Conservation (phyloP, 2,113 vertebrate genomes). For the Natator depressus region DNA sequence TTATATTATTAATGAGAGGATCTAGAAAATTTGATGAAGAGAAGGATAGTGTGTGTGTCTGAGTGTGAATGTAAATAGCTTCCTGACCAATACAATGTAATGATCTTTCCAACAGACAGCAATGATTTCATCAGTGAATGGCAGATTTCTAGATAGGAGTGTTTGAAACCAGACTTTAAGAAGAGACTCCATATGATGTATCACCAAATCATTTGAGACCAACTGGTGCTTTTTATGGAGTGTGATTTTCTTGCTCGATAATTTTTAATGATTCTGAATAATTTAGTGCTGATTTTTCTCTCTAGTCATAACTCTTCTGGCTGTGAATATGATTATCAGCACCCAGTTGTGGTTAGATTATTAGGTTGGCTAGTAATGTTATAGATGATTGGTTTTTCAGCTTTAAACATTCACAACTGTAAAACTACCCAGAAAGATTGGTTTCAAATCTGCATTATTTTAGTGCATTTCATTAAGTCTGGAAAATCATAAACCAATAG, state of each 20-base stretch:
- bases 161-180: neutral
- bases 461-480: neutral
- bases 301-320: rapidly evolving
- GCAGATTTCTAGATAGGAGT: neutral
- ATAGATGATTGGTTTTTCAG: neutral
- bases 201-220: neutral
- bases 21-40: neutral
- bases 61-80: neutral
- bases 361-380: neutral
- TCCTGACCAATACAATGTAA: neutral
- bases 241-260: neutral
- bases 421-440: neutral
- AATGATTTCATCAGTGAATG: neutral
- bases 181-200: neutral
- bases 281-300: neutral
- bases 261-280: neutral
- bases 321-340: neutral
- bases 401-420: neutral
- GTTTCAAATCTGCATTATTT: neutral
- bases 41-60: neutral
- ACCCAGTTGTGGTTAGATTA: neutral
- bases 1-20: neutral
- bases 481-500: neutral
- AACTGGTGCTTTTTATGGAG: neutral
- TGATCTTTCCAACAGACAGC: neutral